Percentiles rank a stretch among this genome's conserved stretches.
Evolutionary conservation across 1,140 invertebrate genomes (phyloP).

Genomic region (Drosophila willistoni): DNA sequence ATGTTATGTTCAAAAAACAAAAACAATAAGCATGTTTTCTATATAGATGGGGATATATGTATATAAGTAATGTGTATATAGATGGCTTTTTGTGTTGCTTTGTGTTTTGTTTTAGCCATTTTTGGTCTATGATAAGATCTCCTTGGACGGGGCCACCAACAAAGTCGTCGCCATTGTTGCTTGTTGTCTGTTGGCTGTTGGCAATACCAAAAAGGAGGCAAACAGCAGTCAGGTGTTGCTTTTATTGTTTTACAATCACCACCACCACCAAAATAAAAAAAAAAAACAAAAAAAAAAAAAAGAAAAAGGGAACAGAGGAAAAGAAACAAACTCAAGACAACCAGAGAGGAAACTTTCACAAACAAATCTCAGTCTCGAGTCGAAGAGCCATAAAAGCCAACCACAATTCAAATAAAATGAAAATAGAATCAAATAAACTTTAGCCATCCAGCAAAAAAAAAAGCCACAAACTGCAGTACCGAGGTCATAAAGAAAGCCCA

Average conservation of each 20-base stretch:
- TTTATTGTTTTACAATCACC: constrained; percentile 81
- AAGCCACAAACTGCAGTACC: constrained; percentile 55
- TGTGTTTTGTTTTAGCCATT: constrained; percentile 5
- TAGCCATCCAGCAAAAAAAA: constrained; percentile 58
- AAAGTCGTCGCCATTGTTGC: constrained; percentile 72
- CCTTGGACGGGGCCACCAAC: constrained; percentile 52
- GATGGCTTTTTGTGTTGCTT: not conserved
- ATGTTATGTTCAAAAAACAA: constrained; percentile 50
- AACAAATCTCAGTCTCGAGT: constrained; percentile 48
- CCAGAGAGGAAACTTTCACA: constrained; percentile 55
- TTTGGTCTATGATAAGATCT: constrained; percentile 47
- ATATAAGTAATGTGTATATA: constrained; percentile 16
- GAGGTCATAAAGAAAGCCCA: constrained; percentile 78
- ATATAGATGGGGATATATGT: constrained; percentile 30
- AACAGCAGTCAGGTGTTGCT: constrained; percentile 81
- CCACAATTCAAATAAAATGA: constrained; percentile 80
- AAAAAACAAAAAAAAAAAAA: not conserved
- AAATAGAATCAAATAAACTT: constrained; percentile 81
- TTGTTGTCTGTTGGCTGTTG: constrained; percentile 2
- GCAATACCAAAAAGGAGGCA: constrained; percentile 25
- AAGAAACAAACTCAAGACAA: not conserved
- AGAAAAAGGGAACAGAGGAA: not conserved
- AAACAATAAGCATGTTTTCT: constrained; percentile 75
- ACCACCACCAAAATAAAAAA: constrained; percentile 31
- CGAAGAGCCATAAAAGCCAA: constrained; percentile 70